Conservation (phyloP, 2,888 invertebrate genomes). For the Apeira syringaria region DNA sequence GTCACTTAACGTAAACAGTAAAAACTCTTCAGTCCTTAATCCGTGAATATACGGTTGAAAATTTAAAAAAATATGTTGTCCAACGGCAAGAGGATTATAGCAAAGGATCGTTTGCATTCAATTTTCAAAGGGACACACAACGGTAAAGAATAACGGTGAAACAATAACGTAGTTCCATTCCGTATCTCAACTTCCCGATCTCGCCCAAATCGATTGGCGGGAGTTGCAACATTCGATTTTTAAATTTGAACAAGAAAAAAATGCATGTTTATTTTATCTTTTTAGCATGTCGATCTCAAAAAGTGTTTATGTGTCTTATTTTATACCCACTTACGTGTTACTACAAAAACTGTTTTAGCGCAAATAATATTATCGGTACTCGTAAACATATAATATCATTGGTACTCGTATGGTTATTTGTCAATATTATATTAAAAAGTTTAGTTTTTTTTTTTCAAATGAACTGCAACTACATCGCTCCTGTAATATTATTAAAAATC, state of each 20-base stretch:
- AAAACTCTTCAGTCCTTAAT: neutral
- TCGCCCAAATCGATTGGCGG: constrained; percentile 41
- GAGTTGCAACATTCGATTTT: constrained; percentile 46
- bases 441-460: too few species aligned
- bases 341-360: too few species aligned
- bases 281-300: too few species aligned
- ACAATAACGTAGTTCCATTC: constrained; percentile 56
- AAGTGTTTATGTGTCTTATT: too few species aligned
- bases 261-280: constrained; percentile 5
- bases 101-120: constrained; percentile 31
- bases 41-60: constrained; percentile 1
- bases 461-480: too few species aligned
- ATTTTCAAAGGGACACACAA: constrained; percentile 72
- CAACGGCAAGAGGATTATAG: constrained; percentile 32
- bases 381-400: too few species aligned
- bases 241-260: constrained; percentile 21
- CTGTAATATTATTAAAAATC: too few species aligned
- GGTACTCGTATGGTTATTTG: too few species aligned
- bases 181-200: constrained; percentile 39
- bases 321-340: too few species aligned
- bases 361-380: too few species aligned
- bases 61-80: constrained; percentile 8
- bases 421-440: too few species aligned
- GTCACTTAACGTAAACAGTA: neutral
- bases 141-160: constrained; percentile 69